Base-by-base conservation (phyloP, 2,888 invertebrate species). In the Sarcophaga variegata region DNA sequence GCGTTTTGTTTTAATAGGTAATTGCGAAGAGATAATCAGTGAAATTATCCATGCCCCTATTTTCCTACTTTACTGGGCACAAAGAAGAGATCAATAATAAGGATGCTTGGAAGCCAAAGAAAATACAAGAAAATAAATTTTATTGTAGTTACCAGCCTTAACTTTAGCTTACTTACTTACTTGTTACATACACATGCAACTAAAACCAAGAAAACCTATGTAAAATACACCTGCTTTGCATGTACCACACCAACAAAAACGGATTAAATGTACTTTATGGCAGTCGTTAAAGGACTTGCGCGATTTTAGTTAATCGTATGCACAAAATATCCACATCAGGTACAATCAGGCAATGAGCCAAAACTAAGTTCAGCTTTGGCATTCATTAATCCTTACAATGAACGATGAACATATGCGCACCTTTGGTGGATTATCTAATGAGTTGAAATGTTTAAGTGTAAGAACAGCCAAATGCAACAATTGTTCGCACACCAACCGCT, bases 1-100 rank as follows among this genome's bases (percentile, higher is more conserved):
- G 87, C 90, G 89, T 91, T 92, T 91, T 92, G 91, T 92, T 92
- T 90, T 90, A 89, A 89, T 91, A 90, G 90, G 91, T 92, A 92
- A 92, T 92, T 92, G 92, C 90, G 89, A 90, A 90, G 86, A 90
- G 91, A 91, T 92, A 90, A 91, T 90, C 89, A 88, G 89, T 72
- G 89, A 89, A 91, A 91, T 90, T 89, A 90, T 86, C 89, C 89
- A 88, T 86, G 88, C 89, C 89, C 77, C 82, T 87, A 83, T 67
- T 76, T 72, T 83, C 2, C 54, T 54, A 12, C 17, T 54, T 17
- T 54, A 17, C 14, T 54, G 54, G 54, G 20, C 60, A 69, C 71
- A 72, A 75, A 78, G 27, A 81, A 81, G 85, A 76, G 81, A 85
- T 87, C 67, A 72, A 70, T 63, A 70, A 63, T 59, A 63, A 59